These are phyloP conservation scores for Aix galericulata DNA, from an alignment of 2,113 vertebrate genomes.

Conservation along the genomic window DNA sequence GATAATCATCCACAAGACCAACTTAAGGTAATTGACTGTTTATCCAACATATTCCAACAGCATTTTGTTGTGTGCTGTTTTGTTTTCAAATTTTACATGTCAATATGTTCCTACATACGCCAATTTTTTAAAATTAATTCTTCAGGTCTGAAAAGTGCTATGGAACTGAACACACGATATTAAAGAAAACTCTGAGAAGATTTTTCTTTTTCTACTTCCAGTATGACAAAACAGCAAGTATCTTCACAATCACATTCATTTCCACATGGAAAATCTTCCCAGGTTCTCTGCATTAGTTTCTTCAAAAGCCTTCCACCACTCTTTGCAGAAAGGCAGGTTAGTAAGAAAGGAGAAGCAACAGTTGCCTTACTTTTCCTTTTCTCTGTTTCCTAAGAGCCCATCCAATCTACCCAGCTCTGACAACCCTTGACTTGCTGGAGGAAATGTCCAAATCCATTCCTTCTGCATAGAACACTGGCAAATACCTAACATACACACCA, in stretches of 20 bases:
- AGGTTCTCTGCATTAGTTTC: background rate
- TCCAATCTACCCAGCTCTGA: background rate
- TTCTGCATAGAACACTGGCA: background rate
- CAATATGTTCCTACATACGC: background rate
- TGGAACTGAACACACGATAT: background rate
- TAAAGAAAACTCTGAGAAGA: background rate
- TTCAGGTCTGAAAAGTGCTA: background rate
- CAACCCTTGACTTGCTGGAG: background rate
- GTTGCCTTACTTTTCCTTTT: background rate
- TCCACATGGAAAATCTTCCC: background rate
- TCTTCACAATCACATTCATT: background rate
- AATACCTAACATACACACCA: background rate
- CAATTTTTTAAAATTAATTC: background rate
- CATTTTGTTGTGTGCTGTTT: background rate
- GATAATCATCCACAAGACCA: background rate
- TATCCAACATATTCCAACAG: background rate
- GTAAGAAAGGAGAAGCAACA: background rate
- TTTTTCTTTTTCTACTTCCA: background rate
- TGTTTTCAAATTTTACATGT: background rate
- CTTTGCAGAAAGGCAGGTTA: background rate
- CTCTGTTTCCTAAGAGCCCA: background rate
- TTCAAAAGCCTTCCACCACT: background rate
- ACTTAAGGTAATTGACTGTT: background rate
- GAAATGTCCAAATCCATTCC: background rate
- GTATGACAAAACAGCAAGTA: background rate